Conservation (phyloP, 2,113 vertebrate genomes). For the Rhea pennata region DNA sequence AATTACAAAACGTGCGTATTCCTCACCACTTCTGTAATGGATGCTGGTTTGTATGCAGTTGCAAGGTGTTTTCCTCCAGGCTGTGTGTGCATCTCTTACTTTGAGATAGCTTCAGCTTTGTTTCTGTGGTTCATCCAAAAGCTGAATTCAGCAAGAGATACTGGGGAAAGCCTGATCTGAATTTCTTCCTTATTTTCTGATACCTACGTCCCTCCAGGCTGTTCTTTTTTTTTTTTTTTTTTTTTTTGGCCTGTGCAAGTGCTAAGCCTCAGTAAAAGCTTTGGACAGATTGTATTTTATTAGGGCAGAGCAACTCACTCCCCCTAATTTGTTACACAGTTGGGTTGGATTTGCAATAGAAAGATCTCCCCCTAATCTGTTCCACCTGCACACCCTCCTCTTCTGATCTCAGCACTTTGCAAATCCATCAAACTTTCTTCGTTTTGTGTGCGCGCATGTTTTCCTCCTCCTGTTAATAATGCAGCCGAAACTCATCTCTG, state of each 20-base stretch:
- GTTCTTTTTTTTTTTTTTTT: not conserved
- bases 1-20: not conserved
- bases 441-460: slow-evolving; percentile 49
- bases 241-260: not conserved
- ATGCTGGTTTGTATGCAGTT: fast-evolving
- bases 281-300: not conserved
- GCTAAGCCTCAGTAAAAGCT: not conserved
- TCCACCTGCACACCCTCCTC: slow-evolving; percentile 56
- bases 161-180: not conserved
- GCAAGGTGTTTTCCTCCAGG: not conserved
- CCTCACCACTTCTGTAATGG: fast-evolving
- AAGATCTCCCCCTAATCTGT: slow-evolving; percentile 55
- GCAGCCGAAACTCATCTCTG: slow-evolving; percentile 70
- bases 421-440: slow-evolving; percentile 68
- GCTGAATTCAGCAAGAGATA: not conserved
- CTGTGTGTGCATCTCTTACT: not conserved
- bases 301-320: slow-evolving; percentile 25
- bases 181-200: not conserved
- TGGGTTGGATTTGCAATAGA: slow-evolving; percentile 40
- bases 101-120: not conserved
- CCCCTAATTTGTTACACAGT: slow-evolving; percentile 34
- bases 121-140: not conserved
- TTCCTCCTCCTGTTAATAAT: slow-evolving; percentile 71
- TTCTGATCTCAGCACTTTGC: slow-evolving; percentile 44
- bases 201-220: not conserved